phyloP scores from a whole-genome alignment of 2,113 vertebrate genomes.

The Rhadina sibilatrix region DNA sequence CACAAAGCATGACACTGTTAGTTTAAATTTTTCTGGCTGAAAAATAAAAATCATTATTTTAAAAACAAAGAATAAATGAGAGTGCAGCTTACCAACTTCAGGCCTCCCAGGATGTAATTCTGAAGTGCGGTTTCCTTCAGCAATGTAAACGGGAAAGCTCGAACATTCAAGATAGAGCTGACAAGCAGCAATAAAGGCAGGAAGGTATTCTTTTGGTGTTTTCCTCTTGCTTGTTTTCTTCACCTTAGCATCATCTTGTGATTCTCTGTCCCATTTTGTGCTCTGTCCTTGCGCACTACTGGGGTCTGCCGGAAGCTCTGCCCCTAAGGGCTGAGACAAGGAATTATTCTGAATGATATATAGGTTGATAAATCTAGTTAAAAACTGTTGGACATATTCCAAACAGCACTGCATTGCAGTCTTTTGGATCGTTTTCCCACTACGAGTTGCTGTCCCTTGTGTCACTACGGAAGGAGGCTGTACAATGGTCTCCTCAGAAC shows the following conservation, averaged over 20 bases:
- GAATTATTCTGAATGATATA: conserved; percentile 79
- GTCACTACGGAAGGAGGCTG: conserved; percentile 56
- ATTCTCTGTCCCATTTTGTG: conserved; percentile 69
- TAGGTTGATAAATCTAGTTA: conserved; percentile 88
- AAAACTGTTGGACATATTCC: conserved; percentile 94
- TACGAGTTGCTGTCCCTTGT: conserved; percentile 60
- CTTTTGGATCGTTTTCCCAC: conserved; percentile 83
- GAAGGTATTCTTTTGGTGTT: conserved; percentile 81
- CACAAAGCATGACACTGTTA: not conserved
- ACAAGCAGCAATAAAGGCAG: conserved; percentile 92
- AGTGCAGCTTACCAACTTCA: conserved; percentile 71
- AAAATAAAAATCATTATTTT: not conserved
- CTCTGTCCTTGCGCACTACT: conserved; percentile 51
- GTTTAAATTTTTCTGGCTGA: not conserved
- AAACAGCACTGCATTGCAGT: conserved; percentile 97
- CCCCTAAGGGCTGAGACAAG: conserved; percentile 52
- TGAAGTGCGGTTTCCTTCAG: conserved; percentile 90
- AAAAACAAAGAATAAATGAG: not conserved
- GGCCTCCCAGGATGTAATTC: conserved; percentile 80
- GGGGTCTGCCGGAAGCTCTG: conserved; percentile 64
- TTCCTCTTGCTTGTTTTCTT: conserved; percentile 63
- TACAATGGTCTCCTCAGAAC: conserved; percentile 76
- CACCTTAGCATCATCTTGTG: conserved; percentile 57
- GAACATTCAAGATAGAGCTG: conserved; percentile 98
- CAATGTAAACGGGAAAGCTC: conserved; percentile 96